phyloP scores from a whole-genome alignment of 2,797 vertebrate genomes.

The Danio albolineatus region DNA sequence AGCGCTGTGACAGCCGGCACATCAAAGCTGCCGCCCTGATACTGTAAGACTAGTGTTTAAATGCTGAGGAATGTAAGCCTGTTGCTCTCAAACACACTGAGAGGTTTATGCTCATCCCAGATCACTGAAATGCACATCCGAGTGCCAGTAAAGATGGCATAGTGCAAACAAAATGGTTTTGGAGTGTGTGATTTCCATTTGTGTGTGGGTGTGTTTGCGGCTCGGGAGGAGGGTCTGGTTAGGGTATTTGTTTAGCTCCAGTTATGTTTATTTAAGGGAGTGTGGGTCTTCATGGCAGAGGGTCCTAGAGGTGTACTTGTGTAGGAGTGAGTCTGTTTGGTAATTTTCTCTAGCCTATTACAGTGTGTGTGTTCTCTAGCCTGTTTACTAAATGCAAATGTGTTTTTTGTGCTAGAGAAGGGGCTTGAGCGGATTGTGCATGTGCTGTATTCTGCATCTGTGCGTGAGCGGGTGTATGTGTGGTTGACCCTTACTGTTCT shows the following conservation, averaged over 20 bases:
- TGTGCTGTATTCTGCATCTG: background rate
- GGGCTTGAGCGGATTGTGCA: slow-evolving; percentile 21
- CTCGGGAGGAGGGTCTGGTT: background rate
- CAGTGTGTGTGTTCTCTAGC: slow-evolving; percentile 14
- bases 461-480: slow-evolving; percentile 19
- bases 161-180: slow-evolving; percentile 35
- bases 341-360: slow-evolving; percentile 35
- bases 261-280: slow-evolving; percentile 44
- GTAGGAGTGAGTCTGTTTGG: slow-evolving; percentile 44
- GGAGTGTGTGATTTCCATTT: slow-evolving; percentile 38
- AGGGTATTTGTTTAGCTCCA: slow-evolving; percentile 30
- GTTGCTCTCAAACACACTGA: slow-evolving; percentile 13
- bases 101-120: slow-evolving; percentile 20
- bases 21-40: slow-evolving; percentile 36
- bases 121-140: slow-evolving; percentile 32
- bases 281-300: slow-evolving; percentile 41
- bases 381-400: slow-evolving; percentile 41
- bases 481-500: slow-evolving; percentile 84
- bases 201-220: slow-evolving; percentile 41
- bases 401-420: background rate
- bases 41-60: slow-evolving; percentile 27
- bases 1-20: slow-evolving; percentile 7
- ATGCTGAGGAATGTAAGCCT: slow-evolving; percentile 32
- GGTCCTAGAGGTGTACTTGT: slow-evolving; percentile 45
- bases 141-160: slow-evolving; percentile 24